A percentile compares a stretch with the other conserved stretches of the same genome.
phyloP scores from a whole-genome alignment of 64 coral and sea anemone species.

The Anthopleura sola region DNA sequence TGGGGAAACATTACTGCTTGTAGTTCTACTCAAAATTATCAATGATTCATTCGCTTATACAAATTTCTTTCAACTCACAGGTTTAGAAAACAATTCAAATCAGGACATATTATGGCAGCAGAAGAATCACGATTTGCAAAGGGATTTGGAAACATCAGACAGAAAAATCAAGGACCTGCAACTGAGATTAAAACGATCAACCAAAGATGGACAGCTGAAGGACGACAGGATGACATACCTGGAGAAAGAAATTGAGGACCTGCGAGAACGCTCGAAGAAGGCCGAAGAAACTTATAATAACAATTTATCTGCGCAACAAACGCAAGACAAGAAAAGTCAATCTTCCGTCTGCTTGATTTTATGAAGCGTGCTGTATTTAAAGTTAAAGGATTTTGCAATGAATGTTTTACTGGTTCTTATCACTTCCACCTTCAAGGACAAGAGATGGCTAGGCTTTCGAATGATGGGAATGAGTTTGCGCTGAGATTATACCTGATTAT shows the following conservation, averaged over 20 bases:
- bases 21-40: no score
- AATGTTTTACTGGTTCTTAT: background rate
- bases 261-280: conserved; percentile 63
- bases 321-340: background rate
- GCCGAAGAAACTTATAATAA: conserved; percentile 42
- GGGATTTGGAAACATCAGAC: conserved; percentile 80
- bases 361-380: background rate
- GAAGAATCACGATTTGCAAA: conserved; percentile 71
- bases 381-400: background rate
- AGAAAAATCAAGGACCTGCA: conserved; percentile 92
- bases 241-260: conserved; percentile 78
- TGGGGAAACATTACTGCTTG: no score
- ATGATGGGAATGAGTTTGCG: no score
- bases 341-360: conserved; percentile 12
- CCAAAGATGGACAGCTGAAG: conserved; percentile 83
- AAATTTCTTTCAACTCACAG: background rate
- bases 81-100: background rate
- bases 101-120: conserved; percentile 45
- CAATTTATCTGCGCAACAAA: background rate
- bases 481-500: no score
- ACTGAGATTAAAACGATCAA: conserved; percentile 80
- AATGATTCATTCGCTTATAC: no score
- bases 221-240: conserved; percentile 84
- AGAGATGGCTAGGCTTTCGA: background rate
- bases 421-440: background rate